Evolutionary conservation across 2,797 vertebrate genomes (phyloP).

Genomic region (Anas capensis): DNA sequence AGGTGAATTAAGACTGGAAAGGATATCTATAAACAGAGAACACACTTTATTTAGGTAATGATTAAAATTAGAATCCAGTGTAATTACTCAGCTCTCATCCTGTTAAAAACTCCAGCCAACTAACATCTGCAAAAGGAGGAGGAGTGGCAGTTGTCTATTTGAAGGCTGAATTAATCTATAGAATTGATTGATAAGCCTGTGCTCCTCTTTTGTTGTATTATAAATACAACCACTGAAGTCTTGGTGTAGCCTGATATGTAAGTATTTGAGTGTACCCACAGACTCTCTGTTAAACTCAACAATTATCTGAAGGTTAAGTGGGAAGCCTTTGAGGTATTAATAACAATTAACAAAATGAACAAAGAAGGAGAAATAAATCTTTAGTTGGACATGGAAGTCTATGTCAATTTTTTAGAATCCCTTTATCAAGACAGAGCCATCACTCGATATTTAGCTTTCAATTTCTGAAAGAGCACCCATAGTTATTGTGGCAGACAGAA

Average conservation of each 20-base stretch:
- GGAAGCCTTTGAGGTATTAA: neutral
- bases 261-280: neutral
- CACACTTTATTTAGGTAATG: slow-evolving; percentile 11
- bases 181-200: neutral
- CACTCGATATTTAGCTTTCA: neutral
- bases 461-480: neutral
- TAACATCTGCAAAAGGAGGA: neutral
- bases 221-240: neutral
- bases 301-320: neutral
- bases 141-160: neutral
- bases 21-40: slow-evolving; percentile 87
- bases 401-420: slow-evolving; percentile 8
- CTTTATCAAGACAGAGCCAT: slow-evolving; percentile 29
- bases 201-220: neutral
- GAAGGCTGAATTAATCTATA: neutral
- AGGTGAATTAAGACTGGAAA: slow-evolving; percentile 97
- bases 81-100: neutral
- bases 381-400: slow-evolving; percentile 30
- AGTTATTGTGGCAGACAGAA: neutral
- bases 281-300: neutral
- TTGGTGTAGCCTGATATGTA: neutral
- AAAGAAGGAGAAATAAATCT: neutral
- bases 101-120: neutral
- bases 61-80: neutral
- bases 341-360: neutral